phyloP scores from a whole-genome alignment of 2,797 vertebrate genomes.

The Pseudopleuronectes americanus region DNA sequence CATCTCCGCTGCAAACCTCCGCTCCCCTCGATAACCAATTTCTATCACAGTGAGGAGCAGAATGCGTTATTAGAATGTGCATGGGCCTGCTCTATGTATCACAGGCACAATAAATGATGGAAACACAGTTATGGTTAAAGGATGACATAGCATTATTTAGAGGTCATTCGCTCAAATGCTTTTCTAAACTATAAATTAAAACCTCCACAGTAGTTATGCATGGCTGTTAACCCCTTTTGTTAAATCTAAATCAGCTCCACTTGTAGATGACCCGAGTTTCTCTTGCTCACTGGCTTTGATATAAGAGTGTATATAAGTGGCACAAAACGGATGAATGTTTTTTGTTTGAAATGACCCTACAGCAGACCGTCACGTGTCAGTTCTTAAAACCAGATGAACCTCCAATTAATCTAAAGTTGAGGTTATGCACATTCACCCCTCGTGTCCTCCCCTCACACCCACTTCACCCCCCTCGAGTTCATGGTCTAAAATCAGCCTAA shows the following conservation, averaged over 20 bases:
- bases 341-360: constrained; percentile 30
- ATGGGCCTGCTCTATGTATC: no score
- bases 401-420: constrained; percentile 62
- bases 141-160: constrained; percentile 1
- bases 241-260: constrained; percentile 14
- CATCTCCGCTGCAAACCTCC: not conserved
- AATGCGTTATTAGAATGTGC: not conserved
- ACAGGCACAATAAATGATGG: constrained; percentile 18
- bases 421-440: constrained; percentile 61
- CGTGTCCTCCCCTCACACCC: constrained; percentile 55
- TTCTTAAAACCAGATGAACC: constrained; percentile 27
- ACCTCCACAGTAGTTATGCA: no score
- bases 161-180: no score
- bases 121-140: constrained; percentile 20
- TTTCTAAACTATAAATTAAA: no score
- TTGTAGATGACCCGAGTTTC: not conserved
- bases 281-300: not conserved
- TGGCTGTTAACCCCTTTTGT: not conserved
- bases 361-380: constrained; percentile 13
- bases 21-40: not conserved
- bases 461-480: constrained; percentile 59
- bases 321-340: constrained; percentile 38
- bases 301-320: constrained; percentile 20
- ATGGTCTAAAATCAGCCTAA: constrained; percentile 78
- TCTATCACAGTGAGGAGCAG: not conserved